Percentiles rank a stretch among this genome's conserved stretches.
Evolutionary conservation across 2,797 vertebrate genomes (phyloP).

Genomic region (Clamator glandarius): DNA sequence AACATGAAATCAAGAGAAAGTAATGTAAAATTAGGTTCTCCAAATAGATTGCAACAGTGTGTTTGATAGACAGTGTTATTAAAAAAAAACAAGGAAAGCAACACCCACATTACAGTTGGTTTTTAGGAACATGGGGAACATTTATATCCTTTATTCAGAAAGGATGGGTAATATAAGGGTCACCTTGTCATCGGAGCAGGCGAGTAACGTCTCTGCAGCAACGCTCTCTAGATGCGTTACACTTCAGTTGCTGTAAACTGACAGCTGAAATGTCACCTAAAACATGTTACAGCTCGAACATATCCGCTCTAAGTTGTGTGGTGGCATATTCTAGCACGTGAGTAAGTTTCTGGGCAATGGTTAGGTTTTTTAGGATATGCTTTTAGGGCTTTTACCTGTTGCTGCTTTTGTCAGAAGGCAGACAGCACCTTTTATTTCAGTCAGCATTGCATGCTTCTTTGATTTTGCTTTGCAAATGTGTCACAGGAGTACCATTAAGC

Average conservation of each 20-base stretch:
- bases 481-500: not conserved
- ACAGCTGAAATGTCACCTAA: not conserved
- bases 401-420: not conserved
- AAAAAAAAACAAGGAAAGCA: not conserved
- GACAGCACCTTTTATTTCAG: not conserved
- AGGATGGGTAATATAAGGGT: not conserved
- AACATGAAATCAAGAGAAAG: not conserved
- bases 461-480: not conserved
- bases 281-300: rapidly evolving
- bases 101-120: not conserved
- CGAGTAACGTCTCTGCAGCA: not conserved
- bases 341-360: not conserved
- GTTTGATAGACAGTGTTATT: not conserved
- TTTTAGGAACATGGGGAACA: not conserved
- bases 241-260: not conserved
- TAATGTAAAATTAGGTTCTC: not conserved
- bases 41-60: not conserved
- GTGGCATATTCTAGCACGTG: not conserved
- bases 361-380: not conserved
- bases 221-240: rapidly evolving
- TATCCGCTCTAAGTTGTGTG: not conserved
- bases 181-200: not conserved
- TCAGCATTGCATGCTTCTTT: not conserved
- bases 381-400: not conserved
- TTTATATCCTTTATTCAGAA: rapidly evolving